Conservation (phyloP, 1,140 invertebrate species). For the Nilaparvata lugens region DNA sequence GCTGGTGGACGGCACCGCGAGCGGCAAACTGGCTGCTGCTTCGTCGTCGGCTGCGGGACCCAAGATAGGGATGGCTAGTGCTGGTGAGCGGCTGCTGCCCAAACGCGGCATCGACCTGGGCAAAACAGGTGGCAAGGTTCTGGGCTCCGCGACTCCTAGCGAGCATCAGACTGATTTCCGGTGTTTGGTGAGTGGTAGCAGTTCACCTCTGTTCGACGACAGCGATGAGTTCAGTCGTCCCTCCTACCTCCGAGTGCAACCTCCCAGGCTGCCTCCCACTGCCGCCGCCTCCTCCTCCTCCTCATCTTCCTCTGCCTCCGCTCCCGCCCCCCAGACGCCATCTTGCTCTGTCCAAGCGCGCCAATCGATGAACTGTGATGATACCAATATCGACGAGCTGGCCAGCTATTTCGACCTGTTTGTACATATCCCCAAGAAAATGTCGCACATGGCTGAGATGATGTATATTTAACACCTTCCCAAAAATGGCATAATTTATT, state of each 20-base stretch:
- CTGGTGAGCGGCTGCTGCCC: no score
- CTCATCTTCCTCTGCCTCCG: background rate
- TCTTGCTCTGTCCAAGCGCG: constrained; percentile 43
- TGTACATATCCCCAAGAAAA: constrained; percentile 91
- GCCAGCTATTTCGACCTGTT: constrained; percentile 88
- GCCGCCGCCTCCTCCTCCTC: background rate
- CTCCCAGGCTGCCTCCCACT: background rate
- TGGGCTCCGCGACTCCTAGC: background rate
- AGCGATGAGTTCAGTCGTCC: background rate
- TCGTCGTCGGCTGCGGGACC: background rate
- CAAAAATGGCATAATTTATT: no score
- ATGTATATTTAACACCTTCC: constrained; percentile 72
- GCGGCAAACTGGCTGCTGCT: background rate
- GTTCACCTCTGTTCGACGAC: no score
- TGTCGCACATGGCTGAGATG: constrained; percentile 94
- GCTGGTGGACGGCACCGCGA: constrained; percentile 3
- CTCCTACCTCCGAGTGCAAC: background rate
- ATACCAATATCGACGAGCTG: constrained; percentile 78
- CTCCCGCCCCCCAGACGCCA: background rate
- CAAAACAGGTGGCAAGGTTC: no score
- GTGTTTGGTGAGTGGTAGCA: background rate
- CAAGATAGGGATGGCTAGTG: background rate
- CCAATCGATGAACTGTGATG: constrained; percentile 49
- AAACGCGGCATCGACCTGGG: no score
- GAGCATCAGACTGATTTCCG: background rate